Evolutionary conservation across 2,888 invertebrate species (phyloP), one percentile per base, ranked within the genome.

Genomic region (Synanthedon myopaeformis): DNA sequence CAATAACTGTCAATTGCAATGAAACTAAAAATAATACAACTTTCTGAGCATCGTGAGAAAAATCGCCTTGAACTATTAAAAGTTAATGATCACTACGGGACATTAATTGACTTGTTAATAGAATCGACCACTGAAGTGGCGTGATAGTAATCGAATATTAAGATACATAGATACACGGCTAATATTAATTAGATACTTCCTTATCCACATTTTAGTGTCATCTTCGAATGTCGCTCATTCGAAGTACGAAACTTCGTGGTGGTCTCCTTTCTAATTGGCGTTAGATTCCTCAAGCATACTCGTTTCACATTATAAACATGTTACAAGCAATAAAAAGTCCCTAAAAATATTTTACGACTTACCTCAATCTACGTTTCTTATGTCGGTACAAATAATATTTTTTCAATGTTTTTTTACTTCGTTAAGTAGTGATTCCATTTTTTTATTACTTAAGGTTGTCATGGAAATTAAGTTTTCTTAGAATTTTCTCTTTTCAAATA

Each of bases 231-330:
- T 45, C 13, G 45, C 45, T 45, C 45, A 45, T 45, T 14, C 12
- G 10, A 49, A 19, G 19, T 49, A 51, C 42, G 48, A 55, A 58
- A 58, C 84, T 58, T 65, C 82, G 70, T 65, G 85, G 85, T 85
- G 85, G 85, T 83, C 85, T 48, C 64, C 62, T 59, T 59, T 62
- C 70, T 76, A 79, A 84, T 84, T 83, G 83, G 71, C 73, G 77
- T 76, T 70, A 65, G 57, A 65, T 67, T 68, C 64, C 65, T 70
- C 61, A 66, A 66, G 70, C 65, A 65, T 67, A 70, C 64, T 69
- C 61, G 59, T 28, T 35, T 55, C 61, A 61, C 58, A 61, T 60
- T 62, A 67, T 61, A 61, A 66, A 63, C 59, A 61, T 61, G 64
- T 61, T 61, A 60, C 42, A 51, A 55, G 61, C 62, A 55, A 73